phyloP scores from a whole-genome alignment of 2,113 vertebrate species.

The Oxyruncus cristatus region DNA sequence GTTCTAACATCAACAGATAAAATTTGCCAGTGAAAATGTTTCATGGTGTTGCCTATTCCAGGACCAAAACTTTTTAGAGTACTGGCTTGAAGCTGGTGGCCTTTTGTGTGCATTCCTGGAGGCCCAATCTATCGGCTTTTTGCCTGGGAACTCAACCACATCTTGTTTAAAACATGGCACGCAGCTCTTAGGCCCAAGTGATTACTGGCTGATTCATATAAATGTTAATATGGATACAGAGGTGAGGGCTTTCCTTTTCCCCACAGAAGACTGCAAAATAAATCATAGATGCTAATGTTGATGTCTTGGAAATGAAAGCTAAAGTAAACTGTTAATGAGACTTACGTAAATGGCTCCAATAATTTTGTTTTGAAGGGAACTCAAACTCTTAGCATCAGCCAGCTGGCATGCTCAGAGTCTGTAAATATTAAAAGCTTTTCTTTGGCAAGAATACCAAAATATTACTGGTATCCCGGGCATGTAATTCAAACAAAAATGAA shows the following conservation, averaged over 20 bases:
- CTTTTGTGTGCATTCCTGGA: neutral
- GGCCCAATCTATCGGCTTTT: neutral
- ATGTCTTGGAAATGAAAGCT: constrained; percentile 38
- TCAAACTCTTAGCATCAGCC: constrained; percentile 21
- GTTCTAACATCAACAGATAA: neutral
- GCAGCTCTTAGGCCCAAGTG: neutral
- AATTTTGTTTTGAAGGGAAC: constrained; percentile 40
- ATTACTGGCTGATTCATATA: constrained; percentile 10
- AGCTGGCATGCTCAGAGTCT: constrained; percentile 26
- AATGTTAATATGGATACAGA: constrained; percentile 16
- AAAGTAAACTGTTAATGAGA: constrained; percentile 48
- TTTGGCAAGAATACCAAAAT: constrained; percentile 48
- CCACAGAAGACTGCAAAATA: neutral
- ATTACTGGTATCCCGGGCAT: constrained; percentile 34
- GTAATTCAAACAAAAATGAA: constrained; percentile 41
- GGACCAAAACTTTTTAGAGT: neutral
- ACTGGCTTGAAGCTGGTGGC: neutral
- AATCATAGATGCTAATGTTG: constrained; percentile 33
- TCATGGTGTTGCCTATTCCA: neutral
- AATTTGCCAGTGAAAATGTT: neutral
- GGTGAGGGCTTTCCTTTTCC: neutral
- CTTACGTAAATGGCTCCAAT: constrained; percentile 26
- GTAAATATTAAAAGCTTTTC: constrained; percentile 52
- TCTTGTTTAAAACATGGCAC: neutral
- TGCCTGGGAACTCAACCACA: neutral